These are phyloP conservation scores for Pongo pygmaeus DNA, from an alignment of 2,113 vertebrate species.

Conservation along the genomic window DNA sequence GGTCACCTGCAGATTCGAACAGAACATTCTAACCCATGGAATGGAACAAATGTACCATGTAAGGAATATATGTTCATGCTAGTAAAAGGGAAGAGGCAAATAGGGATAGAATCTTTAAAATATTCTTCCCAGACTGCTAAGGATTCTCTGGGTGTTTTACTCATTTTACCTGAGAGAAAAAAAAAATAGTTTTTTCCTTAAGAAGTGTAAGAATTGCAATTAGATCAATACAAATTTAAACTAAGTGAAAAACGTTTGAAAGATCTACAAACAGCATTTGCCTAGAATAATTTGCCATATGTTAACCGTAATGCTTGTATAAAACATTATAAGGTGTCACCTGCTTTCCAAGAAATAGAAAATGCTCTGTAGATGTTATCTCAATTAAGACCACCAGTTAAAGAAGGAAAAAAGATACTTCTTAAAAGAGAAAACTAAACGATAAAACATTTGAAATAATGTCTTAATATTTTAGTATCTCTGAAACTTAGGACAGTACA, in stretches of 20 bases:
- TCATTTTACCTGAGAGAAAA: neutral
- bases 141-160: neutral
- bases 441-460: neutral
- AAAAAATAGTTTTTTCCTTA: neutral
- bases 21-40: neutral
- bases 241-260: neutral
- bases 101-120: neutral
- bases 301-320: neutral
- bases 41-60: neutral
- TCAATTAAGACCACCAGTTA: neutral
- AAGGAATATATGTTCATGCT: neutral
- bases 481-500: neutral
- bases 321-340: neutral
- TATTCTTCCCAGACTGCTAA: neutral
- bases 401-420: neutral
- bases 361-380: neutral
- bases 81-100: neutral
- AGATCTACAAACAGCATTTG: neutral
- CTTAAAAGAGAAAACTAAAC: neutral
- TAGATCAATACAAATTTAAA: neutral
- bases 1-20: constrained; percentile 63
- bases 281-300: neutral
- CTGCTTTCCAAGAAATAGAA: neutral
- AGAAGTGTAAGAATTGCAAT: neutral
- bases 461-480: neutral